Base-by-base conservation (phyloP, 2,113 vertebrate genomes). In the Chrysochloris asiatica region DNA sequence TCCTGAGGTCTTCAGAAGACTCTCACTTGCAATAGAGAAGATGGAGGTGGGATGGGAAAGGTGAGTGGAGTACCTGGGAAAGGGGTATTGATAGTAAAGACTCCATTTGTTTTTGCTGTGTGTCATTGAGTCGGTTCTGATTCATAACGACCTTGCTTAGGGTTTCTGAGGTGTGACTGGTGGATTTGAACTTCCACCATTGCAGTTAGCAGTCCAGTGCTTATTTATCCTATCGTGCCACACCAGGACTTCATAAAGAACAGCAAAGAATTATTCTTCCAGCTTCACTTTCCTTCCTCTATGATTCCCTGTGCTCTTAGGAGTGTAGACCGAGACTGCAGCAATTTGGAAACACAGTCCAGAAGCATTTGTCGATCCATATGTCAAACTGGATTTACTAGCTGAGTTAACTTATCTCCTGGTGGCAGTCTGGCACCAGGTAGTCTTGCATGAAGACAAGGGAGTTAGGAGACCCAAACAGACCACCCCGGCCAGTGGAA, bases 271-370 rank as follows among this genome's bases (percentile, higher is more conserved):
- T 36, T 19, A 8, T 28, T 61, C 11, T 69, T 41, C 21, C 0
- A 14, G 12, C 38, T 65, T 59, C 13, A 2, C 10, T 33, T 8
- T 79, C 26, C 50, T 65, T 75, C 26, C 13, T 47, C 38, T 45
- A 2, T 50, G 54, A 45, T 30, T 28, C 21, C 56, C 0, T 0
- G n/a, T 28, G 12, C 8, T 28, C 24, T 21, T 8, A 11, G 41
- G 71, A 9, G 8, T 19, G 17, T 19, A 21, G 28, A 10, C 38
- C 38, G 22, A 6, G 52, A 65, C 38, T 47, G n/a, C 19, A 54
- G 38, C 48, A 38, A 0, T 22, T 0, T 77, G 81, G 67, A 84
- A 61, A 67, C 33, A 26, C 16, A 82, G 41, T 6, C 67, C 16
- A 0, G 3, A 47, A 16, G 10, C 1, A 13, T 59, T 30, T 76